Evolutionary conservation across 2,797 vertebrate genomes (phyloP).

Genomic region (Borostomias antarcticus): DNA sequence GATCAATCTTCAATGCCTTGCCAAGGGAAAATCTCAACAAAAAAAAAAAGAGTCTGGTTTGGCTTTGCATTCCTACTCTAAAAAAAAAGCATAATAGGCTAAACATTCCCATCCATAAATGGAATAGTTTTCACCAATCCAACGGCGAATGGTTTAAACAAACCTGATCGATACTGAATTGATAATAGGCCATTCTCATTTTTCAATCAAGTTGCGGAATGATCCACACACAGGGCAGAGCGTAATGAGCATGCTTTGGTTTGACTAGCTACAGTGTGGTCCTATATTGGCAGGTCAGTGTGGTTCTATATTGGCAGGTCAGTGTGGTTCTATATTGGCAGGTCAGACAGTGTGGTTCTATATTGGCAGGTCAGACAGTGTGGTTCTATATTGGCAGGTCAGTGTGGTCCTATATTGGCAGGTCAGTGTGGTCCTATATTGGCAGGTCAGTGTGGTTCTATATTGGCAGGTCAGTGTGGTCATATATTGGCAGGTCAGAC

Average conservation of each 20-base stretch:
- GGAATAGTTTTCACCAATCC: not conserved
- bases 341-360: too few relatives aligned
- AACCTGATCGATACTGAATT: not conserved
- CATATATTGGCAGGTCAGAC: too few relatives aligned
- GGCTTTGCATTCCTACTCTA: not conserved
- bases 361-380: too few relatives aligned
- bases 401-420: too few relatives aligned
- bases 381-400: too few relatives aligned
- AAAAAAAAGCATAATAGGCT: not conserved
- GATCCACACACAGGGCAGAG: too few relatives aligned
- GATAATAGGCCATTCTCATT: too few relatives aligned
- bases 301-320: not conserved
- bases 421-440: too few relatives aligned
- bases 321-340: not conserved
- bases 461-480: too few relatives aligned
- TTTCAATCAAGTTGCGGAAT: too few relatives aligned
- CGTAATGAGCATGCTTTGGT: not conserved
- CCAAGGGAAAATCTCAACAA: conserved; percentile 49
- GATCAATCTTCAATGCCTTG: conserved; percentile 57
- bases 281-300: conserved; percentile 1
- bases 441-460: too few relatives aligned
- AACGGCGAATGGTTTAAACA: not conserved
- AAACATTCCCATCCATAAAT: not conserved
- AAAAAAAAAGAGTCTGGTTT: conserved; percentile 33
- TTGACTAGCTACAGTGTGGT: not conserved